Evolutionary conservation across 2,113 vertebrate species (phyloP), one percentile per base, ranked within the genome.

Genomic region (Sinocyclocheilus rhinocerous): DNA sequence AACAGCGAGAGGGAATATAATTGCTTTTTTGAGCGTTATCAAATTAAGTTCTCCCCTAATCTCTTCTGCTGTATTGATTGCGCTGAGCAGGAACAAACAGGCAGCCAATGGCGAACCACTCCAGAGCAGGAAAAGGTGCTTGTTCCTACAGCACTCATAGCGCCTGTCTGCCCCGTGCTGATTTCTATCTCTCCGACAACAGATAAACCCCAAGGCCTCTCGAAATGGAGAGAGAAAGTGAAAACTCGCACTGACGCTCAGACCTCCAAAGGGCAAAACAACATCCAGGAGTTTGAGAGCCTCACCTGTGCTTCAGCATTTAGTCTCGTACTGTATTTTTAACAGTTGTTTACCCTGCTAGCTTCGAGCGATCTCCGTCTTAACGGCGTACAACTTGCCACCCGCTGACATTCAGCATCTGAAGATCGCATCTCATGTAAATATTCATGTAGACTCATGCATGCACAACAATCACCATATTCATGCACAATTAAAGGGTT

Each of bases 41-140:
- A 92, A 93, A 94, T 95, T 91, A 93, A 91, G 76, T 76, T 88
- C 90, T 89, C 88, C 90, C 90, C 93, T 94, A 94, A 95, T 95
- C 93, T 93, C 83, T 76, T 89, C 89, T 88, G 90, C 88, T 89
- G 89, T 92, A 94, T 94, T 94, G 94, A 95, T 94, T 88, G 85
- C 83, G 75, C 84, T 89, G 65, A 88, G 88, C 89, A 90, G 85
- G 88, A 91, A 92, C 90, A 92, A 89, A 91, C 84, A 86, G 86
- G 87, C 90, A 85, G 85, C 89, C 80, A 90, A 90, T 89, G 90
- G 85, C 86, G 87, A 90, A 83, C 33, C 84, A 90, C 89, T 93
- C 85, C 82, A 80, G 80, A 89, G 89, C 87, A 91, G 89, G 90
- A 94, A 93, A 88, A 81, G 89, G 78, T 85, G 88, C 92, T 93